Evolutionary conservation across 2,113 vertebrate genomes (phyloP), one percentile per base, ranked within the genome.

Genomic region (Paraplagusia blochii): DNA sequence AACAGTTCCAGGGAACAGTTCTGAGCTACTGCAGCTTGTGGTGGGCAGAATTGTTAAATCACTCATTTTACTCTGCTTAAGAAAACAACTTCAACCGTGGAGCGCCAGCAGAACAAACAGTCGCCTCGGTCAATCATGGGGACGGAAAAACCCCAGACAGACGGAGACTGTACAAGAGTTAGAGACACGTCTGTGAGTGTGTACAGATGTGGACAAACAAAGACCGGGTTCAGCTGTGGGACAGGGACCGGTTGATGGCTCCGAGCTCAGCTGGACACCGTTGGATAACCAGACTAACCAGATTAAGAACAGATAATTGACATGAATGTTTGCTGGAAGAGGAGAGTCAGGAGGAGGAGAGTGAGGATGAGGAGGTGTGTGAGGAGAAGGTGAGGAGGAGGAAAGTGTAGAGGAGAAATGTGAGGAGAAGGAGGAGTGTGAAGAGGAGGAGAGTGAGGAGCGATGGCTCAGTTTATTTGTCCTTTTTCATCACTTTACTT

Each of bases 191-290:
- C 16, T 19, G 6, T 40, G 34, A 51, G 34, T 6, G 9, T 69
- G 52, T 53, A 36, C 53, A 42, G 48, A 54, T 29, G 29, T 51
- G 5, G 29, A 52, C 22, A 45, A 15, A 11, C 8, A 29, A 42
- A 5, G 9, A 5, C 13, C 34, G 42, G 46, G 7, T 49, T 13
- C 55, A 73, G 51, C 43, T 69, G 65, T 54, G 14, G 2, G 5
- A 51, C 39, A 74, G 58, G 51, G 46, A 52, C 47, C 57, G 11
- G 11, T n/a, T 44, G 40, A n/a, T 40, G 29, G 49, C 11, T 29
- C 38, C 10, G 58, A 46, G 22, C 66, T 63, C 66, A 79, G 76
- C 71, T 79, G 71, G 58, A 56, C 8, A 29, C 22, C 22, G 6
- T 2, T 6, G 6, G 22, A 2, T 22, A 0, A 44, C 22, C 0